These are phyloP conservation scores for Leptura quadrifasciata DNA, from an alignment of 2,888 invertebrate species.

Conservation along the genomic window DNA sequence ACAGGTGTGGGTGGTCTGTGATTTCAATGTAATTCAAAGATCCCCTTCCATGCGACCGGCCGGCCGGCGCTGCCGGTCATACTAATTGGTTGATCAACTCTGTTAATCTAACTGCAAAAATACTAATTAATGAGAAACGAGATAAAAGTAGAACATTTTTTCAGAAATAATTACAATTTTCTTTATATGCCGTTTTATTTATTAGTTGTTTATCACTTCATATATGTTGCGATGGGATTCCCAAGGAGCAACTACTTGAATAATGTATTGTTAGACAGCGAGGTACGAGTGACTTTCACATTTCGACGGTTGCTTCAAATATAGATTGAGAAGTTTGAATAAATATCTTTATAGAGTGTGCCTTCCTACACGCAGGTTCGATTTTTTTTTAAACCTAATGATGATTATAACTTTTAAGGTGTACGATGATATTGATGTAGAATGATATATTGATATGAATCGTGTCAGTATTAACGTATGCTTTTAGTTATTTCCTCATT, in stretches of 20 bases:
- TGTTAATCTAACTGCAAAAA: no score
- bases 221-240: neutral
- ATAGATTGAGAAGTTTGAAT: constrained; percentile 8
- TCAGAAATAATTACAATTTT: no score
- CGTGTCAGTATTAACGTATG: neutral
- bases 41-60: no score
- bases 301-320: neutral
- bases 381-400: neutral
- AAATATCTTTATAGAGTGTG: constrained; percentile 4
- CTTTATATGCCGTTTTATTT: neutral
- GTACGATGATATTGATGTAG: constrained; percentile 4
- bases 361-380: neutral
- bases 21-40: no score
- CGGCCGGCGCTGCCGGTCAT: no score
- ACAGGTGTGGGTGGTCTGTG: no score
- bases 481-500: constrained; percentile 9
- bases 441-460: constrained; percentile 12
- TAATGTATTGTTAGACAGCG: neutral
- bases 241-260: neutral
- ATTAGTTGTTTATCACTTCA: neutral
- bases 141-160: no score
- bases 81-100: no score
- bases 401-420: constrained; percentile 4
- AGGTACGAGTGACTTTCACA: neutral
- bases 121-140: no score